Conservation (phyloP, 2,113 vertebrate genomes). For the Dromiciops gliroides region DNA sequence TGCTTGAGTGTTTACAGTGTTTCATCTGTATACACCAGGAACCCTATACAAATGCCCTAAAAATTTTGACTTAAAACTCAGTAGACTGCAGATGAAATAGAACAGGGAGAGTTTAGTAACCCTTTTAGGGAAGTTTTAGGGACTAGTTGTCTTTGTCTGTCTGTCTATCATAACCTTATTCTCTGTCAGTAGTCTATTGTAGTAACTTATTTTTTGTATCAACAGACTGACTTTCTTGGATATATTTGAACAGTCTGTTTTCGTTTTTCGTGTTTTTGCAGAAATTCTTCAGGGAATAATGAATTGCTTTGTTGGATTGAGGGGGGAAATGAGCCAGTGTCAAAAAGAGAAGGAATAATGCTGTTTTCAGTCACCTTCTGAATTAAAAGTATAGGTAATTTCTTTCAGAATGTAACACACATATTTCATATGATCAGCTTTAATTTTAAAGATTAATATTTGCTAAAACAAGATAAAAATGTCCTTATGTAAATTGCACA, state of each 20-base stretch:
- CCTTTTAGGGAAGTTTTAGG: not conserved
- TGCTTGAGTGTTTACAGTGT: not conserved
- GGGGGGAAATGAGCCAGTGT: not conserved
- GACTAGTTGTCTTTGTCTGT: not conserved
- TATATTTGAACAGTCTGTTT: conserved; percentile 33
- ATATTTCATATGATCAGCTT: conserved; percentile 49
- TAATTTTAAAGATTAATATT: conserved; percentile 52
- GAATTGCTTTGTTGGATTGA: not conserved
- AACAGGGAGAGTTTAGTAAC: not conserved
- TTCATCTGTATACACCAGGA: not conserved
- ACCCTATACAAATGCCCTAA: too few relatives aligned
- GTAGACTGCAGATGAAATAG: not conserved
- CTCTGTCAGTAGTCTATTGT: not conserved
- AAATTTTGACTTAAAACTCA: not conserved
- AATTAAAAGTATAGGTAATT: conserved; percentile 5
- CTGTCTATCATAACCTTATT: not conserved
- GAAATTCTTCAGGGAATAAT: conserved; percentile 10
- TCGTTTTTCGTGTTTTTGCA: conserved; percentile 37
- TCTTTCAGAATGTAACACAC: conserved; percentile 20
- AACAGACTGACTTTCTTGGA: conserved; percentile 6
- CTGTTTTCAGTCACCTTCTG: conserved; percentile 35
- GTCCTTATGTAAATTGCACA: conserved; percentile 31
- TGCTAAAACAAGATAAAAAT: conserved; percentile 55
- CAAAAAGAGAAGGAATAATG: conserved; percentile 6
- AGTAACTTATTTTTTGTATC: conserved; percentile 5